Evolutionary conservation across 1,140 invertebrate genomes (phyloP), one percentile per base, ranked within the genome.

Genomic region (Latrodectus geometricus): DNA sequence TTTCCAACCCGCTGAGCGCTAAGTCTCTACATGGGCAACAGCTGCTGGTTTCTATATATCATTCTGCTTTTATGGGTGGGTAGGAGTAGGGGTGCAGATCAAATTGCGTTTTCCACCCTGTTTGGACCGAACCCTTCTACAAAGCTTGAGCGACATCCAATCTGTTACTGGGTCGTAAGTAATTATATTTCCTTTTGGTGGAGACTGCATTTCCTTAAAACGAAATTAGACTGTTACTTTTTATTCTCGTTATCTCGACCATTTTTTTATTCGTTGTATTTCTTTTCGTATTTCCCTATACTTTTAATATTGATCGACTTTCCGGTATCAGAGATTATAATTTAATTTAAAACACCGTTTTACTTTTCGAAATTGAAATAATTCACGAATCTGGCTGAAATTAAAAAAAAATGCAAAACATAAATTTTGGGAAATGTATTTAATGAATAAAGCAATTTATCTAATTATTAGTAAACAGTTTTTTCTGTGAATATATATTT

Each of bases 141-240:
- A 21, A 65, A 54, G 49, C 50, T 65, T 69, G 21, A 35, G 82
- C n/a, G 35, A 73, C 80, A 73, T 76, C 35, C 82, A 84, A 84
- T 84, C 82, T 84, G 82, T 84, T 84, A 84, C 82, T 69, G 54
- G 61, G 23, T 56, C 50, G 82, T 84, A 52, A 84, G 82, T 84
- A 84, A 84, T 84, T 84, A 84, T 84, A 84, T 84, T 74, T 84
- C 74, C 82, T 76, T 84, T 84, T 84, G 73, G 72, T 84, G 75
- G 48, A 84, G 69, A 84, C 73, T 84, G 82, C 73, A 68, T 84
- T 84, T 76, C n/a, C 82, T 76, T 75, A 69, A 84, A 84, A 84
- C 82, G 68, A 76, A 84, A 84, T 84, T 84, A 84, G 82, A 84
- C 82, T 48, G 17, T 14, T 50, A n/a, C 61, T 83, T 48, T 21